Percentiles rank a stretch among this genome's conserved stretches.
Conservation (phyloP, 2,888 invertebrate genomes). For the Latrodectus elegans region DNA sequence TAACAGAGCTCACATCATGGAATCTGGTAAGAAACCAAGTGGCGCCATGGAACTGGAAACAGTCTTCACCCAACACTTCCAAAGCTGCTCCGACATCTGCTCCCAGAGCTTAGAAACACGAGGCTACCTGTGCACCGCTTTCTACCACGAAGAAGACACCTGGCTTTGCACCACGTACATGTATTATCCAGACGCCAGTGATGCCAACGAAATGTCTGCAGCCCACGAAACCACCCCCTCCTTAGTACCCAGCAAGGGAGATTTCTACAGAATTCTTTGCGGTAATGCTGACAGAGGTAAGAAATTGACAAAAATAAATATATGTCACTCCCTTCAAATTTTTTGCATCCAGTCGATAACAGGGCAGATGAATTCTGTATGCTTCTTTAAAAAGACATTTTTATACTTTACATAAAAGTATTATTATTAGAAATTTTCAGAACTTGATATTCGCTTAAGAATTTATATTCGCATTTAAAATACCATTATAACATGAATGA, state of each 20-base stretch:
- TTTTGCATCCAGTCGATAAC: too few relatives aligned
- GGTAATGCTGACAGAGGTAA: slow-evolving; percentile 71
- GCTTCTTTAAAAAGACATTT: too few relatives aligned
- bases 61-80: slow-evolving; percentile 69
- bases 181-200: slow-evolving; percentile 55
- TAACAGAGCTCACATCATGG: slow-evolving; percentile 70
- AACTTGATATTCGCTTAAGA: too few relatives aligned
- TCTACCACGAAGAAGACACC: slow-evolving; percentile 50
- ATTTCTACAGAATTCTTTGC: slow-evolving; percentile 71
- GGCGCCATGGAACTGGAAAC: slow-evolving; percentile 69
- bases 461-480: too few relatives aligned
- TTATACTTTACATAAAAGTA: too few relatives aligned
- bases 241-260: slow-evolving; percentile 70
- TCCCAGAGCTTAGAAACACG: slow-evolving; percentile 69
- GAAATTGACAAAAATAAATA: background rate
- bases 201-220: slow-evolving; percentile 28
- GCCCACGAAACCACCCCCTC: slow-evolving; percentile 24
- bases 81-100: slow-evolving; percentile 71
- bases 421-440: too few relatives aligned
- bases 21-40: slow-evolving; percentile 70
- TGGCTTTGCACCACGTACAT: slow-evolving; percentile 66
- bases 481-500: too few relatives aligned
- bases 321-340: too few relatives aligned
- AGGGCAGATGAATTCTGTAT: too few relatives aligned
- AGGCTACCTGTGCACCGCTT: slow-evolving; percentile 76